Percentiles rank a stretch among this genome's conserved stretches.
Conservation (phyloP, 2,888 invertebrate genomes). For the Timandra comae region DNA sequence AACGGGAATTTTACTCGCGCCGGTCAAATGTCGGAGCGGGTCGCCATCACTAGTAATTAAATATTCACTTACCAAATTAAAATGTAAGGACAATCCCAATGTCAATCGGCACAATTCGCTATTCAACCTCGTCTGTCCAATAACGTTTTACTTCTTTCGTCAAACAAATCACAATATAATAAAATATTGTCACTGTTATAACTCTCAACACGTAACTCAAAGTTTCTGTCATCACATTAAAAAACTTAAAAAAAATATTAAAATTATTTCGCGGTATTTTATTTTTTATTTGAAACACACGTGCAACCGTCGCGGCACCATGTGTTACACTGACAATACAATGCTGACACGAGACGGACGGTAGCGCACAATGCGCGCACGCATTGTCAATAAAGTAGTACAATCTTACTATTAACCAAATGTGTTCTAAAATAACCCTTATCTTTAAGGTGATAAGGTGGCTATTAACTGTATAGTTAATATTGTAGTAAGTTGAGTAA, state of each 20-base stretch:
- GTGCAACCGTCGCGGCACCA: conserved; percentile 26
- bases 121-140: conserved; percentile 42
- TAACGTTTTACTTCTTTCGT: conserved; percentile 55
- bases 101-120: conserved; percentile 18
- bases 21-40: too few species aligned
- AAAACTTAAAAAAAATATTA: conserved; percentile 15
- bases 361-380: conserved; percentile 59
- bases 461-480: too few species aligned
- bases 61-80: conserved; percentile 26
- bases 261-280: conserved; percentile 33
- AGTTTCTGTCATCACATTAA: conserved; percentile 59
- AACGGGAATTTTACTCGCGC: too few species aligned
- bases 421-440: conserved; percentile 20
- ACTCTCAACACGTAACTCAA: conserved; percentile 50
- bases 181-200: conserved; percentile 51
- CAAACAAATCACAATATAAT: conserved; percentile 54
- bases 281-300: conserved; percentile 19
- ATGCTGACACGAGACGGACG: conserved; percentile 26
- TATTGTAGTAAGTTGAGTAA: conserved; percentile 26
- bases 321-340: conserved; percentile 46
- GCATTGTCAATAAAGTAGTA: conserved; percentile 52
- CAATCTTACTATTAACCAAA: conserved; percentile 16
- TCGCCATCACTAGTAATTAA: too few species aligned
- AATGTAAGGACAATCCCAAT: conserved; percentile 27
- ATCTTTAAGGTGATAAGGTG: too few species aligned